Evolutionary conservation across 2,113 vertebrate genomes (phyloP).

Genomic region (Glaucidium brasilianum): DNA sequence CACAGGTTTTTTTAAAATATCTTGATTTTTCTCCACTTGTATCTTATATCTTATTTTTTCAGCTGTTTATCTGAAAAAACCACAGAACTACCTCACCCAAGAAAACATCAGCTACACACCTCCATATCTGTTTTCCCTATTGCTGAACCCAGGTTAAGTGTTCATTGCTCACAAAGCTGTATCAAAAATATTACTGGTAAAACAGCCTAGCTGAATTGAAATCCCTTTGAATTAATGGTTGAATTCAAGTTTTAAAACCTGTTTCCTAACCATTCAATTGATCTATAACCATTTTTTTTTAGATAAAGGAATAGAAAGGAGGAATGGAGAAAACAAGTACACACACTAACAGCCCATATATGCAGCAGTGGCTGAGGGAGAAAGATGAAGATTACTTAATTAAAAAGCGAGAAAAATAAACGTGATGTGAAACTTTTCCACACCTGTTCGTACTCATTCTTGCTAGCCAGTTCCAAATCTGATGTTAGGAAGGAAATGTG

Average conservation of each 20-base stretch:
- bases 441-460: not conserved
- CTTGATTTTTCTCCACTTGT: not conserved
- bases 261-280: not conserved
- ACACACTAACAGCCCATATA: not conserved
- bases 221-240: not conserved
- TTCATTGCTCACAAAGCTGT: not conserved
- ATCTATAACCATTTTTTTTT: not conserved
- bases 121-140: not conserved
- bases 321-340: not conserved
- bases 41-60: not conserved
- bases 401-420: not conserved
- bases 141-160: not conserved
- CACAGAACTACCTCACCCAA: not conserved
- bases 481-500: not conserved
- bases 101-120: accelerated
- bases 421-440: not conserved
- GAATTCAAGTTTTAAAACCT: not conserved
- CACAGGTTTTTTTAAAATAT: not conserved
- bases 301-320: not conserved
- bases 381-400: not conserved
- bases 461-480: not conserved
- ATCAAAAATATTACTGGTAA: not conserved
- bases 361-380: not conserved
- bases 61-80: not conserved
- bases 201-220: not conserved